These are phyloP conservation scores for Hydrocynus forskahlii DNA, from an alignment of 2,797 vertebrate genomes.

Conservation along the genomic window DNA sequence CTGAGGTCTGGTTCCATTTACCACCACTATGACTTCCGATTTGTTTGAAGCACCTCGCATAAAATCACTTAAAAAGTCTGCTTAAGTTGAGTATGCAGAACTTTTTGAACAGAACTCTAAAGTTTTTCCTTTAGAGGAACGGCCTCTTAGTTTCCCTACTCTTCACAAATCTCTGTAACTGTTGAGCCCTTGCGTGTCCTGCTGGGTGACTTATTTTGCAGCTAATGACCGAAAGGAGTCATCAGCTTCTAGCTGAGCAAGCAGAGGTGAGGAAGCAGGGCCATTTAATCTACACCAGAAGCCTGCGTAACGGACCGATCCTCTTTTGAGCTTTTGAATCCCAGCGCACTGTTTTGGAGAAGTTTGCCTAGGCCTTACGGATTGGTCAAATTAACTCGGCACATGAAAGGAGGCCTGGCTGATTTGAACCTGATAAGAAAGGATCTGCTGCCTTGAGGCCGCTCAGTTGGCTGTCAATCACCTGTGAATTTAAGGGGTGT, in stretches of 20 bases:
- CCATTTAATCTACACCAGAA: neutral
- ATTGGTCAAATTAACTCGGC: neutral
- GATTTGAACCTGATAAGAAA: neutral
- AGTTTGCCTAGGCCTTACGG: neutral
- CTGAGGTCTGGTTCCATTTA: too few relatives aligned
- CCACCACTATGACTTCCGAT: too few relatives aligned
- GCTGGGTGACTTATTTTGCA: neutral
- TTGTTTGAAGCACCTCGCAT: too few relatives aligned
- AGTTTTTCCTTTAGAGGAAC: too few relatives aligned
- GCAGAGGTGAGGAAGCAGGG: neutral
- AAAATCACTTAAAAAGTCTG: too few relatives aligned
- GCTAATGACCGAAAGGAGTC: neutral
- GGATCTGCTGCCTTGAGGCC: neutral
- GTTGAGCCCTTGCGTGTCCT: neutral
- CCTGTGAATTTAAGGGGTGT: slow-evolving; percentile 68
- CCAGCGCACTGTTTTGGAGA: neutral
- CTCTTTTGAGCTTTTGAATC: neutral
- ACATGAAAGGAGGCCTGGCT: neutral
- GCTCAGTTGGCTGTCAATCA: slow-evolving; percentile 70
- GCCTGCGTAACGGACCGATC: neutral
- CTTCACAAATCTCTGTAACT: neutral
- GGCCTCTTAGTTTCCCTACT: neutral
- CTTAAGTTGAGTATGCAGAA: too few relatives aligned
- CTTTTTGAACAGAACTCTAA: too few relatives aligned
- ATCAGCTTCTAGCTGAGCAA: neutral